Base-by-base conservation (phyloP, 37 sponge, comb jelly and placozoan genomes). In the Haliclona indistincta region DNA sequence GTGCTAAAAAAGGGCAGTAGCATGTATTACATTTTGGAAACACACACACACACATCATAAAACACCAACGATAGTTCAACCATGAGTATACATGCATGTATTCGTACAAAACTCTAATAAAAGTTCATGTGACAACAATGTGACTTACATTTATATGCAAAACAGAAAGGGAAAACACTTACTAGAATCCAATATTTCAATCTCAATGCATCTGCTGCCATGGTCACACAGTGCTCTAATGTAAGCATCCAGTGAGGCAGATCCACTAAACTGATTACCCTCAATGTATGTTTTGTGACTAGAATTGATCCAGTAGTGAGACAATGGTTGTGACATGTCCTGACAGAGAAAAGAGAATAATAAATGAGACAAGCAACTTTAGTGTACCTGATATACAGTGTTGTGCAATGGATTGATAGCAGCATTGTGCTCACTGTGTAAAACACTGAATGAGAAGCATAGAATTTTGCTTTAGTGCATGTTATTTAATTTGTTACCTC, bases 281-380 rank as follows among this genome's bases (percentile, higher is more conserved):
- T 81, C 80, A 53, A 96, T 70, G 67, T 93, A 98, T 17, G 97
- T 93, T 77, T 96, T 96, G 70, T 96, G 97, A 44, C 86, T 83
- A 36, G 95, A 96, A 71, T 94, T 93, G 42, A 96, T 93, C 68
- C 83, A 96, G 78, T 96, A 96, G 73, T 96, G 97, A 40, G 91
- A 85, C 25, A 96, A 82, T 26, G 97, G 97, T 56, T 83, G 95
- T 17, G 69, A 64, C 97, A 93, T 93, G 71, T 93, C 94, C 73
- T 84, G 84, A n/a, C n/a, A n/a, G n/a, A n/a, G n/a, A n/a, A n/a
- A n/a, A n/a, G n/a, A n/a, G n/a, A n/a, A n/a, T n/a, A n/a, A n/a
- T n/a, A n/a, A n/a, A n/a, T n/a, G n/a, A n/a, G n/a, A n/a, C n/a
- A n/a, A n/a, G 6, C 5, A 4, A 33, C 20, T 32, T 4, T n/a